Evolutionary conservation across 2,113 vertebrate species (phyloP).

Genomic region (Pseudopipra pipra): DNA sequence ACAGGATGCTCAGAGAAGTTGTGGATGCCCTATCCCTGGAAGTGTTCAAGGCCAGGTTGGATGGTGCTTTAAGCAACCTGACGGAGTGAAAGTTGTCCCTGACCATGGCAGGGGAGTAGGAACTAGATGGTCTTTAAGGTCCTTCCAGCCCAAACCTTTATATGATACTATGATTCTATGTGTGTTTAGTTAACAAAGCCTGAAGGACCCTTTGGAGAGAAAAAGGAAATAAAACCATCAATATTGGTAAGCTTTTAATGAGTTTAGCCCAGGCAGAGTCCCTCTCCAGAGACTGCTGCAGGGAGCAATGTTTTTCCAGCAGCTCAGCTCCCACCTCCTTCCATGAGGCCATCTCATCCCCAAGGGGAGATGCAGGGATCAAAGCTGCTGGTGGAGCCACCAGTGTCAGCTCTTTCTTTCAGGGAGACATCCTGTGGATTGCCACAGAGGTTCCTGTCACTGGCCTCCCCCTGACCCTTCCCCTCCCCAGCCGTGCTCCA

Average conservation of each 20-base stretch:
- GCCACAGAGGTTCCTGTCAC: not conserved
- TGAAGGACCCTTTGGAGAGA: not conserved
- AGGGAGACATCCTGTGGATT: not conserved
- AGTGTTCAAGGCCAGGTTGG: not conserved
- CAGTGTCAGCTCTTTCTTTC: not conserved
- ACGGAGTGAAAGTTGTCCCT: too few relatives aligned
- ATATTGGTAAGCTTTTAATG: not conserved
- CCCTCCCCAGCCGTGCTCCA: not conserved
- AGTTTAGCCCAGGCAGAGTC: not conserved
- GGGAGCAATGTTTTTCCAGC: not conserved
- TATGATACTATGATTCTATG: not conserved
- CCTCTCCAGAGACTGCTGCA: not conserved
- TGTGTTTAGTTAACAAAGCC: not conserved
- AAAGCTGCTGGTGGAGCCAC: not conserved
- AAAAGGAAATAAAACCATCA: not conserved
- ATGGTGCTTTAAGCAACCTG: not conserved
- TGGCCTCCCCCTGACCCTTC: constrained; percentile 52
- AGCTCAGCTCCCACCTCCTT: not conserved
- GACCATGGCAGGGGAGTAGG: not conserved
- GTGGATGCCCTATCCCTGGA: not conserved
- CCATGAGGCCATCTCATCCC: accelerated
- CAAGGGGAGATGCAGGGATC: accelerated
- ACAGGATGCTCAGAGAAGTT: not conserved
- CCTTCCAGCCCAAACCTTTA: not conserved
- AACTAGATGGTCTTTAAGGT: not conserved